These are phyloP conservation scores for Folsomia manolachei DNA, from an alignment of 2,888 invertebrate genomes.

Conservation along the genomic window DNA sequence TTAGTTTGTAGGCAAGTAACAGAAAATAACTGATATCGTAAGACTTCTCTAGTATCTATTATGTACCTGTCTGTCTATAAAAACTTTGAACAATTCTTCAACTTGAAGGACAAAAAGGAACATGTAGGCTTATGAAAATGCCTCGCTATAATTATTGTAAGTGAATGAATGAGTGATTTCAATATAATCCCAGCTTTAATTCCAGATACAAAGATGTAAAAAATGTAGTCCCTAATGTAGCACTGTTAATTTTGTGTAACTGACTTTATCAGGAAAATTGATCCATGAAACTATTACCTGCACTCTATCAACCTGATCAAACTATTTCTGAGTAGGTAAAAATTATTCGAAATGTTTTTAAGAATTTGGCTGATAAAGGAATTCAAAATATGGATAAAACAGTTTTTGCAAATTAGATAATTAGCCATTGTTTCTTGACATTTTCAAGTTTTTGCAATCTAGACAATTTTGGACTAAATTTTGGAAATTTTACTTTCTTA, in stretches of 20 bases:
- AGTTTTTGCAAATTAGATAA: too few species aligned
- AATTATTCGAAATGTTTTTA: too few species aligned
- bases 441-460: too few species aligned
- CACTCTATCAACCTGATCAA: background rate
- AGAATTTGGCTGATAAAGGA: too few species aligned
- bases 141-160: too few species aligned
- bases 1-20: too few species aligned
- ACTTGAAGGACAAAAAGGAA: background rate
- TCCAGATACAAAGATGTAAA: background rate
- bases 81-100: too few species aligned
- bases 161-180: background rate
- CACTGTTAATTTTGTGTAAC: background rate
- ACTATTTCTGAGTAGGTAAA: background rate
- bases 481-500: too few species aligned
- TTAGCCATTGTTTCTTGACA: too few species aligned
- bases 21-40: background rate
- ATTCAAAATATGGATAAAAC: too few species aligned
- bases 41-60: background rate
- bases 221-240: background rate
- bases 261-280: background rate
- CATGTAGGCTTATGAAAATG: too few species aligned
- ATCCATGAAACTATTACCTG: background rate
- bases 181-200: background rate
- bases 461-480: too few species aligned
- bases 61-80: background rate